A percentile compares a stretch with the other conserved stretches of the same genome.
Evolutionary conservation across 2,888 invertebrate species (phyloP).

Genomic region (Fissipunctia ypsillon): DNA sequence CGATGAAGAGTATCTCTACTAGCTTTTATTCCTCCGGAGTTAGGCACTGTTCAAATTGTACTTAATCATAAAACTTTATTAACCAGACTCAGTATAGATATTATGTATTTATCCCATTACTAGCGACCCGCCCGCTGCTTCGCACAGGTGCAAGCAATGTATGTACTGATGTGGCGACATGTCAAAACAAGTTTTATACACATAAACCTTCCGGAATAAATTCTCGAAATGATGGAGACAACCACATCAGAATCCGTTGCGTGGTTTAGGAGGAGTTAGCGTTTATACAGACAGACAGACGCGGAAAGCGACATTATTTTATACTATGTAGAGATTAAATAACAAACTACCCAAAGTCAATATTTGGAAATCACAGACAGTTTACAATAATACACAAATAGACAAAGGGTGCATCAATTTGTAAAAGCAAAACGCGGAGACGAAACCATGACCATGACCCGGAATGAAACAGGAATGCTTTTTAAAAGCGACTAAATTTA

Average conservation of each 20-base stretch:
- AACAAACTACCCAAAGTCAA: neutral
- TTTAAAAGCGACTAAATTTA: neutral
- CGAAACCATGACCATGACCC: neutral
- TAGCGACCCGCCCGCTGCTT: no score
- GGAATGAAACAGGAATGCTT: neutral
- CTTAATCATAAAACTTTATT: neutral
- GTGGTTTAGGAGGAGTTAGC: no score
- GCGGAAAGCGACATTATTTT: no score
- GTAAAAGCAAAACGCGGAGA: neutral
- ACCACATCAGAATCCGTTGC: no score
- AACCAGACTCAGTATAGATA: neutral
- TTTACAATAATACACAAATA: conserved; percentile 6
- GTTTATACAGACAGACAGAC: no score
- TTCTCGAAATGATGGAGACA: no score
- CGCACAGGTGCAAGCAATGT: no score
- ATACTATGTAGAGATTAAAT: no score
- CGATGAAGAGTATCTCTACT: neutral
- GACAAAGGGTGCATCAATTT: neutral
- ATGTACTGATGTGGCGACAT: no score
- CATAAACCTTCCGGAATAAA: no score
- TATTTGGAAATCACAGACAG: conserved; percentile 10
- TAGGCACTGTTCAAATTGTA: neutral
- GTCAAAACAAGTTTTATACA: no score
- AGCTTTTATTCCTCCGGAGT: neutral
- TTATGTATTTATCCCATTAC: no score